These are phyloP conservation scores for Hyperoplus lanceolatus DNA, from an alignment of 2,797 vertebrate genomes.

Conservation along the genomic window DNA sequence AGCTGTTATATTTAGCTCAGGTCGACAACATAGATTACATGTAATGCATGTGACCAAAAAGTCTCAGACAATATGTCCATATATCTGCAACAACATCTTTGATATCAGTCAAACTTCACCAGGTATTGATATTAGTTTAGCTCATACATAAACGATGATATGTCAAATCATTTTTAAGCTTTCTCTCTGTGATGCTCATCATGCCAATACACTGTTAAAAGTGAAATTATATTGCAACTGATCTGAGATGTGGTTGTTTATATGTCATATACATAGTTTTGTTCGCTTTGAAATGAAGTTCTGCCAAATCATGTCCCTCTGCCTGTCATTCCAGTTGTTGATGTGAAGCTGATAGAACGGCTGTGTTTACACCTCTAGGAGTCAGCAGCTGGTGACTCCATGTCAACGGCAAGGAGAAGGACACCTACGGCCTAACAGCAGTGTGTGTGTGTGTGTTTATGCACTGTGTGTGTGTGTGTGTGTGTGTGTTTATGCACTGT, in stretches of 20 bases:
- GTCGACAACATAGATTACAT: neutral
- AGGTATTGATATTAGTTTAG: neutral
- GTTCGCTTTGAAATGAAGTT: neutral
- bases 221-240: neutral
- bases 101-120: neutral
- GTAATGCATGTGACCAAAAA: neutral
- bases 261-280: neutral
- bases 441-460: neutral
- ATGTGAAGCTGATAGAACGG: conserved; percentile 34
- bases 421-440: conserved; percentile 64
- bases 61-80: neutral
- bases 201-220: neutral
- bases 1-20: neutral
- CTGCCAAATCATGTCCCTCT: conserved; percentile 18
- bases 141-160: no score
- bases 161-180: neutral
- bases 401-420: conserved; percentile 73
- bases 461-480: conserved; percentile 5
- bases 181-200: neutral
- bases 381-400: conserved; percentile 76
- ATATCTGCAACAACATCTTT: no score
- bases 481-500: conserved; percentile 1
- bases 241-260: neutral
- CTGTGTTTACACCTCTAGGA: conserved; percentile 71
- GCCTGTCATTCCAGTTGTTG: conserved; percentile 30